phyloP scores from a whole-genome alignment of 2,888 invertebrate species.

The Tenthredo amoena region DNA sequence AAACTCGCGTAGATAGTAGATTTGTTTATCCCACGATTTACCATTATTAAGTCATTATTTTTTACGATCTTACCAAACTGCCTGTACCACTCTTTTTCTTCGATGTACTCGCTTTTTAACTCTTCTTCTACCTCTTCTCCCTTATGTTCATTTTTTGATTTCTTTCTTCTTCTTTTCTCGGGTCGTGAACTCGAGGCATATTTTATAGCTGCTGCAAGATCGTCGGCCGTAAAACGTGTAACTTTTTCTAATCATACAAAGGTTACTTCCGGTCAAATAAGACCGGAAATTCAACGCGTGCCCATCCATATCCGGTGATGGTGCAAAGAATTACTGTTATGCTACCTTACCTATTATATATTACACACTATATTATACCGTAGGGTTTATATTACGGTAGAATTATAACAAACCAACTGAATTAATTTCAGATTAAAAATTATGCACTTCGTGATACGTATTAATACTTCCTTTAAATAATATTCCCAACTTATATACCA shows the following conservation, averaged over 20 bases:
- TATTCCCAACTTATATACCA: background rate
- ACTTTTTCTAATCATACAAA: conserved; percentile 67
- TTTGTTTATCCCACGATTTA: conserved; percentile 35
- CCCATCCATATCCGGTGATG: conserved; percentile 66
- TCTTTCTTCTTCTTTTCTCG: background rate
- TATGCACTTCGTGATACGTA: background rate
- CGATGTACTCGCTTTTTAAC: background rate
- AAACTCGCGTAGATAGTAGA: background rate
- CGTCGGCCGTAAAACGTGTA: conserved; percentile 40
- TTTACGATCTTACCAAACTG: conserved; percentile 17
- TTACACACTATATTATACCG: background rate
- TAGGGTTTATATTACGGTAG: background rate
- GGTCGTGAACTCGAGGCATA: background rate
- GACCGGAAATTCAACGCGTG: conserved; percentile 71
- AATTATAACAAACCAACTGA: background rate
- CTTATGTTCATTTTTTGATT: background rate
- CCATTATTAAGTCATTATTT: conserved; percentile 30
- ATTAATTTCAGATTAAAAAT: background rate
- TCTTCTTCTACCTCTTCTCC: background rate
- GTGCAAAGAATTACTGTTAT: conserved; percentile 36
- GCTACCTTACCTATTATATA: conserved; percentile 37
- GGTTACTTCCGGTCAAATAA: conserved; percentile 69
- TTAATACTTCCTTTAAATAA: background rate
- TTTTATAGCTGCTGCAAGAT: conserved; percentile 10
- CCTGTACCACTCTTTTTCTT: background rate